Evolutionary conservation across 2,797 vertebrate species (phyloP).

Genomic region (Enteromius fasciolatus): DNA sequence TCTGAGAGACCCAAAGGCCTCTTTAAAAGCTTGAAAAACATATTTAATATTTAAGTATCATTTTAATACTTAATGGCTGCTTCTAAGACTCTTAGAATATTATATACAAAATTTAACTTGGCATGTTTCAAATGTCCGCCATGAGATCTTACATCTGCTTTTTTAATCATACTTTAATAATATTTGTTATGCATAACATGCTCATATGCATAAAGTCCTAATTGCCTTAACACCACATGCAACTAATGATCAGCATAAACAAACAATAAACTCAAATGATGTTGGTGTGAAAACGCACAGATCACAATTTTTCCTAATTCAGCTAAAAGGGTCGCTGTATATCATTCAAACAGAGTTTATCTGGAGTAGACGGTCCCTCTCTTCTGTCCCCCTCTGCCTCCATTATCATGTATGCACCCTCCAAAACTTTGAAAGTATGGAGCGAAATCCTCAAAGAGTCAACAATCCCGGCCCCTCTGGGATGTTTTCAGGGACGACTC

Average conservation of each 20-base stretch:
- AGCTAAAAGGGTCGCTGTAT: not conserved
- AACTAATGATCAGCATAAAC: not conserved
- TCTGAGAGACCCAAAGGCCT: not conserved
- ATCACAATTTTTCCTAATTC: not conserved
- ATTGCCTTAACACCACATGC: not conserved
- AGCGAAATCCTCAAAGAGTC: constrained; percentile 33
- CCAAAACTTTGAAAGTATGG: constrained; percentile 25
- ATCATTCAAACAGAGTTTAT: not conserved
- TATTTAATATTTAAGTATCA: constrained; percentile 6
- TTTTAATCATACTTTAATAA: not conserved
- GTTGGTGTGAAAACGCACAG: not conserved
- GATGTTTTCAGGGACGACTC: constrained; percentile 45
- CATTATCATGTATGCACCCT: constrained; percentile 17
- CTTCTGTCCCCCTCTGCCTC: not conserved
- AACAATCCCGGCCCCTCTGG: constrained; percentile 36
- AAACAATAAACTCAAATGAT: not conserved
- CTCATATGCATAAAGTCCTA: not conserved
- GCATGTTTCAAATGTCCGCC: not conserved
- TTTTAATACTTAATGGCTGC: constrained; percentile 8
- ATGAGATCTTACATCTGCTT: not conserved
- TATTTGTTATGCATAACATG: too few relatives aligned
- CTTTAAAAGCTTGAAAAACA: constrained; percentile 6
- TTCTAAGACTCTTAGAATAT: not conserved
- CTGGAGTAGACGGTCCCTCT: not conserved
- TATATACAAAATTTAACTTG: not conserved